Conservation (phyloP, 2,113 vertebrate genomes). For the Ciconia boyciana region DNA sequence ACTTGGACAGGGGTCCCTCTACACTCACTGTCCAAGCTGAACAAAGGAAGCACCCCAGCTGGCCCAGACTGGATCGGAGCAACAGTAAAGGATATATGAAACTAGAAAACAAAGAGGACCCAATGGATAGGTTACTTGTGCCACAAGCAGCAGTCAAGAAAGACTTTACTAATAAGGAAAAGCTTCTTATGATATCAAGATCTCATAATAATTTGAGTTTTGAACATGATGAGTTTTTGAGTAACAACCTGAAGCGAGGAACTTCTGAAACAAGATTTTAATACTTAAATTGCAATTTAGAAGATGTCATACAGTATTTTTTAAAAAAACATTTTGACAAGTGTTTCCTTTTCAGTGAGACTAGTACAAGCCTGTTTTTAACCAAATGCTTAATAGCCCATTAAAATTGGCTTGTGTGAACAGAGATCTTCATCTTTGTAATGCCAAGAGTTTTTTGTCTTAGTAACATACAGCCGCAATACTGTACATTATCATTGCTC, state of each 20-base stretch:
- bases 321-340: slow-evolving; percentile 51
- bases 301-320: slow-evolving; percentile 55
- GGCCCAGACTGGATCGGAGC: slow-evolving; percentile 93
- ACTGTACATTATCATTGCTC: not conserved
- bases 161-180: slow-evolving; percentile 95
- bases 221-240: slow-evolving; percentile 93
- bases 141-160: slow-evolving; percentile 73
- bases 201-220: slow-evolving; percentile 98
- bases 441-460: slow-evolving; percentile 31
- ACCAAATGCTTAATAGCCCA: slow-evolving; percentile 38
- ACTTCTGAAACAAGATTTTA: slow-evolving; percentile 96
- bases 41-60: slow-evolving; percentile 95
- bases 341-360: slow-evolving; percentile 55
- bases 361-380: slow-evolving; percentile 49
- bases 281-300: slow-evolving; percentile 52
- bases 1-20: slow-evolving; percentile 84
- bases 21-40: slow-evolving; percentile 89
- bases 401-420: slow-evolving; percentile 29
- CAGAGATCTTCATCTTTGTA: slow-evolving; percentile 43
- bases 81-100: slow-evolving; percentile 94
- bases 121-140: slow-evolving; percentile 83
- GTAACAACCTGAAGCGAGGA: slow-evolving; percentile 89
- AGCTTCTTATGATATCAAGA: slow-evolving; percentile 97
- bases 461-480: slow-evolving; percentile 26
- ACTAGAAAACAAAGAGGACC: slow-evolving; percentile 95